Evolutionary conservation across 2,888 invertebrate species (phyloP).

Genomic region (Carabus problematicus): DNA sequence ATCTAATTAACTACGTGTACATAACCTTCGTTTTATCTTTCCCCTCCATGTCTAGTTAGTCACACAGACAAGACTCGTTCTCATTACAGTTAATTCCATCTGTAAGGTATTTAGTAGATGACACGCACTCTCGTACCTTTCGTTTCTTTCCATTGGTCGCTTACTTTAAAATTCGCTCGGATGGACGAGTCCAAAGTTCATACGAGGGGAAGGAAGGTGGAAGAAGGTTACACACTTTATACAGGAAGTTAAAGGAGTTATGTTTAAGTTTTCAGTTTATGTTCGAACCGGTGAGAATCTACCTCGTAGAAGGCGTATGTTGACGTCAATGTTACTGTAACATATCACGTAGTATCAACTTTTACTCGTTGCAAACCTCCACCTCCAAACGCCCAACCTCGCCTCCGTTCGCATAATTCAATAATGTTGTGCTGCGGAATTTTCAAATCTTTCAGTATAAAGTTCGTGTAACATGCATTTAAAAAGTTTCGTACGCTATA

Average conservation of each 20-base stretch:
- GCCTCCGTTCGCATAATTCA: constrained; percentile 20
- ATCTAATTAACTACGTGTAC: constrained; percentile 19
- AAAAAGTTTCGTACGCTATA: too few relatives aligned
- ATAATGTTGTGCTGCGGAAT: constrained; percentile 15
- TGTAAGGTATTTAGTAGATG: too few relatives aligned
- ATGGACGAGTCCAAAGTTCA: not conserved
- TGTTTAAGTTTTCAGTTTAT: constrained; percentile 33
- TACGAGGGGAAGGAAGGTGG: too few relatives aligned
- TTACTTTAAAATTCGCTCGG: constrained; percentile 5
- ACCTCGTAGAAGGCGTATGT: constrained; percentile 1
- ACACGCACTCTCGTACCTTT: too few relatives aligned
- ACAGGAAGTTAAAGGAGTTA: constrained; percentile 10
- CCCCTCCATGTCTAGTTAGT: not conserved
- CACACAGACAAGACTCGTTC: too few relatives aligned
- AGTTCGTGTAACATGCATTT: too few relatives aligned
- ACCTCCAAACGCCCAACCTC: not conserved
- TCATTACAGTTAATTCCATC: too few relatives aligned
- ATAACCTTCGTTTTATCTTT: constrained; percentile 21
- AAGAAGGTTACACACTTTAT: too few relatives aligned
- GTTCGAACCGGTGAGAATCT: constrained; percentile 4
- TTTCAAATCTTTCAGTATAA: constrained; percentile 15
- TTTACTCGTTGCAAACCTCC: constrained; percentile 5
- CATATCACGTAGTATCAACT: constrained; percentile 31
- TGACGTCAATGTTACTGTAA: constrained; percentile 25
- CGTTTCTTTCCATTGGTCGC: too few relatives aligned